Evolutionary conservation across 2,113 vertebrate genomes (phyloP), one percentile per base, ranked within the genome.

Genomic region (Otis tarda): DNA sequence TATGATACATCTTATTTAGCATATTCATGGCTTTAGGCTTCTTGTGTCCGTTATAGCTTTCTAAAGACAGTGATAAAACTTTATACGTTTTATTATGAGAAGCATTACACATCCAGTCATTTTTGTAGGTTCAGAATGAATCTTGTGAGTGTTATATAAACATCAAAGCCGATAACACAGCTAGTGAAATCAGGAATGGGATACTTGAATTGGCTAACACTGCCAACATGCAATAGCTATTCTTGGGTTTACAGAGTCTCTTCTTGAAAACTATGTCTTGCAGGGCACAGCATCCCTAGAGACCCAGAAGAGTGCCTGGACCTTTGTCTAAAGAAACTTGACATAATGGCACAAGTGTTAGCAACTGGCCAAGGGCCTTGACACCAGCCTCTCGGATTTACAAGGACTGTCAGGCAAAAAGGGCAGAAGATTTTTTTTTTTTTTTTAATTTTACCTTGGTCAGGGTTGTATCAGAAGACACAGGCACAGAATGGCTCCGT

Each of bases 51-150:
- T 31, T 11, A 5, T 9, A 93, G 70, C n/a, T 31, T 75, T 77
- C 74, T 79, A 83, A 35, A 85, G 86, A 65, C 50, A 27, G 68
- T 0, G 47, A 7, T 74, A 68, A 22, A 59, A 50, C 61, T 55
- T 17, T 41, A 30, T 8, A 4, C 1, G 0, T 61, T 8, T 8
- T 30, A 3, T 63, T 56, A 6, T 8, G 41, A 52, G 87, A 37
- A 81, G 4, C 23, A 2, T 57, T 27, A 10, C 69, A 19, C 63
- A 77, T 33, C 13, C 0, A 1, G 53, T 65, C 2, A 0, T 9
- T 30, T 52, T 78, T 78, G 50, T 28, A 50, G 33, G n/a, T 20
- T 71, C 63, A 41, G 61, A 20, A 28, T 0, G 4, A 74, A 56
- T 39, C 35, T 49, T 27, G 61, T 45, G 10, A 17, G 33, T 25